Base-by-base conservation (phyloP, 2,797 vertebrate genomes). In the Falco naumanni region DNA sequence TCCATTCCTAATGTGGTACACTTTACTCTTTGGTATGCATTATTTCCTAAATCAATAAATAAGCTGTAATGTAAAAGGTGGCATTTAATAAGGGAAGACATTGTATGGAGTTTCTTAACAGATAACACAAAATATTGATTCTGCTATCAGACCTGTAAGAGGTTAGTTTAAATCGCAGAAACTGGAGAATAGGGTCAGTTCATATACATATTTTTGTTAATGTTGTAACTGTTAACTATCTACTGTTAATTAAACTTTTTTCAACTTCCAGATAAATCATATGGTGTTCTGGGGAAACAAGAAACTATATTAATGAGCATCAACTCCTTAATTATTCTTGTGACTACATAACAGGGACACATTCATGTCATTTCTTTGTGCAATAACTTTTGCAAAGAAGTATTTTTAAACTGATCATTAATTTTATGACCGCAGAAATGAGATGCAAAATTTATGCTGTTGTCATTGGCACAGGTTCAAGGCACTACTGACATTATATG, bases 341-440 rank as follows among this genome's bases (percentile, higher is more conserved):
- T 97, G 97, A 97, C 97, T 98, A 96, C 95, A 97, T 98, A 97
- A 97, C 96, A 97, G 98, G 97, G 98, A 98, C 97, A 98, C 96
- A 96, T 98, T 97, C 95, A 84, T 98, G 98, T 97, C 94, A 97
- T 98, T 97, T 97, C 97, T 98, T 97, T 97, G 96, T 48, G 94
- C 96, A 98, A 98, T 98, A 98, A 98, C 98, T 98, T 98, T 97
- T 98, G 98, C 97, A 97, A 97, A 98, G 98, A 98, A 98, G 97
- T 98, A 98, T 98, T 98, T 98, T 98, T 98, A 98, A 98, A 98
- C 98, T 98, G 98, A 98, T 98, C 98, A 98, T 98, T 98, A 98
- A 98, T 98, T 98, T 98, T 98, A 98, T 98, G 98, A 94, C 98
- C 98, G 90, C 86, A 97, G 98, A 98, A 98, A 98, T 98, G 97